Evolutionary conservation across 2,113 vertebrate species (phyloP), one percentile per base, ranked within the genome.

Genomic region (Tylochromis polylepis): DNA sequence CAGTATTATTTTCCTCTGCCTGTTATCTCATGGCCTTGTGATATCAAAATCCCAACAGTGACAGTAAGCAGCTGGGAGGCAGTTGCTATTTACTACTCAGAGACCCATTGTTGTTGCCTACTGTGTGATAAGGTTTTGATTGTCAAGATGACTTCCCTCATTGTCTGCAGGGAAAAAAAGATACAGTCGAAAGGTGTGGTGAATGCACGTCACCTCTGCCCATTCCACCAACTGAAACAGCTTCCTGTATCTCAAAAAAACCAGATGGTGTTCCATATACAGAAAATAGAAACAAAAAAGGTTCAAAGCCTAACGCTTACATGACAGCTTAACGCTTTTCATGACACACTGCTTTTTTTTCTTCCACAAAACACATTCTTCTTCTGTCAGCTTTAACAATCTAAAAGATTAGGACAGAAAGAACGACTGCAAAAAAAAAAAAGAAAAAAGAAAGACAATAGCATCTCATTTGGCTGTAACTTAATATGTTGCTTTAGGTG

Each of bases 41-140:
- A 91, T 93, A 94, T 88, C 84, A 91, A 89, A 94, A 94, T 90
- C 81, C 87, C 80, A 87, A 85, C 83, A 87, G 78, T 27, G 65
- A 89, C 81, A 80, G 75, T 88, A 79, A 90, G 81, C 87, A 93
- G 86, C 89, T 27, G 59, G 67, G 88, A 92, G 87, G 92, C 87
- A 90, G 88, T 87, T 91, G 89, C 82, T 91, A 86, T 95, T 95
- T 93, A 93, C 88, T 72, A 29, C 83, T 87, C 6, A 0, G 49
- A 85, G 89, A 85, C 31, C 70, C 87, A 92, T 94, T 94, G 86
- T 92, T 94, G 59, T 84, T 85, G 65, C 81, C 60, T 56, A 51
- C 36, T 58, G 49, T 83, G 85, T 93, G 94, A 96, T 96, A 95
- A 94, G 87, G 91, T 88, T 86, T 92, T 59, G 82, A 93, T 77